Evolutionary conservation across 2,113 vertebrate genomes (phyloP).

Genomic region (Dasyurus viverrinus): DNA sequence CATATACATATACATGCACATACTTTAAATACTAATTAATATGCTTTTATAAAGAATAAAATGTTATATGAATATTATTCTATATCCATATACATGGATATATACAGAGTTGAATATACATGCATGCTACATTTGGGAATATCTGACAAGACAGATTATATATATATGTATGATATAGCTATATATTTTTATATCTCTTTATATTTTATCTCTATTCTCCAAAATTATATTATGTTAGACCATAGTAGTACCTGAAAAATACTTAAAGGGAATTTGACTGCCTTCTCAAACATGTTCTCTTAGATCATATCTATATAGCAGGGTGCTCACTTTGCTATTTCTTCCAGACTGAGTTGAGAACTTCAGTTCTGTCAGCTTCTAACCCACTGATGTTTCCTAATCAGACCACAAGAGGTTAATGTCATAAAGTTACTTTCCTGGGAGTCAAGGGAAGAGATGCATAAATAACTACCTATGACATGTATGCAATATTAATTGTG

Average conservation of each 20-base stretch:
- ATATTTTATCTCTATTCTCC: not conserved
- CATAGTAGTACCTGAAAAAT: not conserved
- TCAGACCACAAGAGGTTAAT: constrained; percentile 22
- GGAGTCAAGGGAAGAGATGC: constrained; percentile 19
- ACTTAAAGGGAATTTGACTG: not conserved
- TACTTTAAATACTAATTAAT: not conserved
- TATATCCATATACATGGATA: not conserved
- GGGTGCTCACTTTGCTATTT: not conserved
- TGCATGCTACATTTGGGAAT: not conserved
- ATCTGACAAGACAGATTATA: not conserved
- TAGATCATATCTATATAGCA: not conserved
- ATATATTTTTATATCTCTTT: not conserved
- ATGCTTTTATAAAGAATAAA: not conserved
- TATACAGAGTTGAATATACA: not conserved
- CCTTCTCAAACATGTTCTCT: not conserved
- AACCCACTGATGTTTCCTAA: not conserved
- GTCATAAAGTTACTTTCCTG: constrained; percentile 24
- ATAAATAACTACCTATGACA: constrained; percentile 30
- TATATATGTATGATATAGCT: not conserved
- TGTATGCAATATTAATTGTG: constrained; percentile 59
- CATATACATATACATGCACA: not conserved
- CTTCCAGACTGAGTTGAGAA: not conserved
- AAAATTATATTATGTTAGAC: not conserved
- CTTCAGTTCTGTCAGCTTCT: not conserved
- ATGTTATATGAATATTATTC: not conserved